phyloP scores from a whole-genome alignment of 2,797 vertebrate species.

The Lates japonicus region DNA sequence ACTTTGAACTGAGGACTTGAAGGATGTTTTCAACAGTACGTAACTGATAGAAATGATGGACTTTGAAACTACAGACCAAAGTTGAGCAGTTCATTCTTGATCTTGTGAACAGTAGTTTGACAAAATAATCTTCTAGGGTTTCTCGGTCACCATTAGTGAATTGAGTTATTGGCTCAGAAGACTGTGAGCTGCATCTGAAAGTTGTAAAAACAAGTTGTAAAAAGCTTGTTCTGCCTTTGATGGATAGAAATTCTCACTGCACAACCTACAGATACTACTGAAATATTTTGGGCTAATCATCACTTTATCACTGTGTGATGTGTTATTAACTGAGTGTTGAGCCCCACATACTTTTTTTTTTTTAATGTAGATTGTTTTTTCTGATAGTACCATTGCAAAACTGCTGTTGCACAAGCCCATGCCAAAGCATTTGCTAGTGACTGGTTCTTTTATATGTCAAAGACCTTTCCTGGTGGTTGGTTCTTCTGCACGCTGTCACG shows the following conservation, averaged over 20 bases:
- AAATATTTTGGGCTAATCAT: neutral
- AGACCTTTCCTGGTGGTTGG: neutral
- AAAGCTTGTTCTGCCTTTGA: neutral
- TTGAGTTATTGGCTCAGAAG: neutral
- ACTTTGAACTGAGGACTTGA: too few species aligned
- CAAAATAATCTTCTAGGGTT: neutral
- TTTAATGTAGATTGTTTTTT: neutral
- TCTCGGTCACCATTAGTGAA: neutral
- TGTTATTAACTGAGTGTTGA: neutral
- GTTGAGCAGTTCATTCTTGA: neutral
- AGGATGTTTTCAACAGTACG: too few species aligned
- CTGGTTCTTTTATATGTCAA: neutral
- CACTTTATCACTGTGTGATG: too few species aligned
- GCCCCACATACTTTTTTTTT: neutral
- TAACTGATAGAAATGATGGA: neutral
- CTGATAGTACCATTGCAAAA: too few species aligned
- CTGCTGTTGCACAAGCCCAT: too few species aligned
- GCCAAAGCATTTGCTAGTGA: neutral
- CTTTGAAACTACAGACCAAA: too few species aligned
- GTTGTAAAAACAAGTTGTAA: neutral
- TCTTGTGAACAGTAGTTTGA: neutral
- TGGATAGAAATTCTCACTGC: neutral
- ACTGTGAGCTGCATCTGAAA: neutral
- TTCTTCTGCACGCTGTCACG: too few species aligned
- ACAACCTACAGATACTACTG: neutral